A percentile compares a stretch with the other conserved stretches of the same genome.
Evolutionary conservation across 2,113 vertebrate genomes (phyloP).

Genomic region (Panurus biarmicus): DNA sequence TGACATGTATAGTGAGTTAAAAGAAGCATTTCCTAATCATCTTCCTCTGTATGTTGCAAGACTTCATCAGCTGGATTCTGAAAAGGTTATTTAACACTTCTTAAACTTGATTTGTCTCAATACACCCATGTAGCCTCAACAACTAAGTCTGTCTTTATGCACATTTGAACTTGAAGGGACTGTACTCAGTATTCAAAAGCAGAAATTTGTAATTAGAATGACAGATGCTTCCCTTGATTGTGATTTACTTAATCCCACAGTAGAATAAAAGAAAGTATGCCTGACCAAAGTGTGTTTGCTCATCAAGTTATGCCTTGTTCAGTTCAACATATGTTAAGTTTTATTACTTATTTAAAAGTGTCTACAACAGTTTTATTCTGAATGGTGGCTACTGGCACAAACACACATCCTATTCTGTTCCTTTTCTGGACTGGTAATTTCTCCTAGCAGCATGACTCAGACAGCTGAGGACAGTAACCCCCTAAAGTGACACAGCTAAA

Average conservation of each 20-base stretch:
- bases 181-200: background rate
- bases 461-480: background rate
- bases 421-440: background rate
- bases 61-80: slow-evolving; percentile 93
- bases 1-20: slow-evolving; percentile 87
- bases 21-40: slow-evolving; percentile 83
- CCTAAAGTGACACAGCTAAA: background rate
- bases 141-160: background rate
- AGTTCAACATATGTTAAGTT: background rate
- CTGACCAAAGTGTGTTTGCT: background rate
- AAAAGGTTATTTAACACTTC: slow-evolving; percentile 79
- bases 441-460: background rate
- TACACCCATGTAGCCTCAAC: background rate
- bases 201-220: background rate
- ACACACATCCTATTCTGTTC: background rate
- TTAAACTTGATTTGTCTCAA: background rate
- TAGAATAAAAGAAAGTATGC: background rate
- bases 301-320: background rate
- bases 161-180: background rate
- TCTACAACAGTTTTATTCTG: background rate
- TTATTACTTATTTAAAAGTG: background rate
- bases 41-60: slow-evolving; percentile 93
- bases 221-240: background rate
- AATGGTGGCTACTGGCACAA: background rate
- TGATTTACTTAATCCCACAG: background rate